Evolutionary conservation across 1,140 invertebrate species (phyloP).

Genomic region (Brachionus rotundiformis): DNA sequence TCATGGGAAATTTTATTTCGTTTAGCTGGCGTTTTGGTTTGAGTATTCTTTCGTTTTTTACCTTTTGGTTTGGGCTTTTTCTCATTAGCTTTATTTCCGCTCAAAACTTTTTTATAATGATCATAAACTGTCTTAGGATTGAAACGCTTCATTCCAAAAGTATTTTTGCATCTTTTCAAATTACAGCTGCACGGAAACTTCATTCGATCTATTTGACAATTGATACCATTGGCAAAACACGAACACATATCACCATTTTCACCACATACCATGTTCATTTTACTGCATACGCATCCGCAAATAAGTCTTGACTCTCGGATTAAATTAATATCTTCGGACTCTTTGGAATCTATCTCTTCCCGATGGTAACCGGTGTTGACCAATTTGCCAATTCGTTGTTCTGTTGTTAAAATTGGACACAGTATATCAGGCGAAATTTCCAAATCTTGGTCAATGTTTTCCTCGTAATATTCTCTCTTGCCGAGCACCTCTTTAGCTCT

Average conservation of each 20-base stretch:
- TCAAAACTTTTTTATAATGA: not conserved
- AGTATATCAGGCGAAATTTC: not conserved
- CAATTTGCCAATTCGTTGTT: constrained; percentile 30
- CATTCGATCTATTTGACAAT: constrained; percentile 91
- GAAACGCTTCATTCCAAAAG: constrained; percentile 68
- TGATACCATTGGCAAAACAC: constrained; percentile 89
- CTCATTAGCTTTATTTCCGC: not conserved
- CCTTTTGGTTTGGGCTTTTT: not conserved
- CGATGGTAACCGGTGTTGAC: not conserved
- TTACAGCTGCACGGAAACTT: constrained; percentile 95
- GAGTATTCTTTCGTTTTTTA: not conserved
- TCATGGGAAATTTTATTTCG: not conserved
- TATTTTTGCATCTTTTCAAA: constrained; percentile 88
- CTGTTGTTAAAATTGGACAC: constrained; percentile 25
- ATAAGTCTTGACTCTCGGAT: constrained; percentile 83
- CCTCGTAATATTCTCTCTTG: not conserved
- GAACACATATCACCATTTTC: constrained; percentile 86
- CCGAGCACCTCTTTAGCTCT: not conserved
- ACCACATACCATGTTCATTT: constrained; percentile 74
- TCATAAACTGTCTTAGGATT: constrained; percentile 13
- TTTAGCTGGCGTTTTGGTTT: not conserved
- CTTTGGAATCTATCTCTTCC: constrained; percentile 81
- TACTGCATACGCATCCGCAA: constrained; percentile 84
- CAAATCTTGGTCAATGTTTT: constrained; percentile 3
- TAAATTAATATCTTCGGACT: constrained; percentile 89